Evolutionary conservation across 1,140 invertebrate genomes (phyloP), one percentile per base, ranked within the genome.

Genomic region (Scaptomyza pallida): DNA sequence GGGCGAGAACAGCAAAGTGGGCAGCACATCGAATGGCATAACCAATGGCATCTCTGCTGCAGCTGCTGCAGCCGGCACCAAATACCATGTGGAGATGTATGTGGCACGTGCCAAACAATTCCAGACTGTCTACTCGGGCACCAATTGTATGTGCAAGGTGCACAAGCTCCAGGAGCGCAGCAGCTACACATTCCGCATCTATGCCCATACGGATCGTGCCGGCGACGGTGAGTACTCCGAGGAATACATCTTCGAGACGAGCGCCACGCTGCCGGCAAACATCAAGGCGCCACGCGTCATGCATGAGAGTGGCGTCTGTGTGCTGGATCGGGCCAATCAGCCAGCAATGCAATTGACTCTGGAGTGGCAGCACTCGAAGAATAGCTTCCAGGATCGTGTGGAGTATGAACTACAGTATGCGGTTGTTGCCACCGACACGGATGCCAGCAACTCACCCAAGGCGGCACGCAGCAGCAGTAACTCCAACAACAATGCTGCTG

Each of bases 71-170:
- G 95, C 95, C 78, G 94, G 93, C 73, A 94, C 95, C 9, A 94
- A 95, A 73, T 97, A 96, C 92, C 94, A 93, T 67, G 93, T 98
- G 48, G 96, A 97, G 92, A 96, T 96, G 94, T 94, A 95, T 69
- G 94, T 93, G 69, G 91, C 92, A 2, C 92, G 94, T 35, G 92
- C 93, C 2, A 93, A 93, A 41, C 94, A 95, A 61, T 97, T 95
- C 91, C 94, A 95, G 69, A 92, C 94, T 16, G 94, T 97, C 13
- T 98, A 97, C 91, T 94, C 95, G 47, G 96, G 97, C 30, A 94
- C 94, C 15, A 94, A 93, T 61, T 93, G 94, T 62, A 94, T 93
- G 59, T 96, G 94, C 91, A 97, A 97, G 92, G 94, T 97, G 40
- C 95, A 95, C 79, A 95, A 96, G 90, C 91, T 98, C 63, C 93